Percentiles rank a stretch among this genome's conserved stretches.
Evolutionary conservation across 30 jellyfish, hydroid and myxozoan genomes (phyloP).

Genomic region (Sanderia malayensis): DNA sequence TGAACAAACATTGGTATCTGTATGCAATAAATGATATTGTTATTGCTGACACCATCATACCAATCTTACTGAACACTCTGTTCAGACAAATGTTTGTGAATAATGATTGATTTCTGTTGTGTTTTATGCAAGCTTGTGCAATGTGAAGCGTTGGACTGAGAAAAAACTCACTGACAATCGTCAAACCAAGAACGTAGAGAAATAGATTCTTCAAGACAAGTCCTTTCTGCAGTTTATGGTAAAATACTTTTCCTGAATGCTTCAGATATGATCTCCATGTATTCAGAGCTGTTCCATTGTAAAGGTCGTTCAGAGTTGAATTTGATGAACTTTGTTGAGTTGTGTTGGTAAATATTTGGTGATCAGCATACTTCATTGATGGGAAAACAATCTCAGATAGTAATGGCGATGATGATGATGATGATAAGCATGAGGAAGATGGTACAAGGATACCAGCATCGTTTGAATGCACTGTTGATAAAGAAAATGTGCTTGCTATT

Average conservation of each 20-base stretch:
- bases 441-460: slow-evolving; percentile 60
- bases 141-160: slow-evolving; percentile 52
- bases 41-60: slow-evolving; percentile 55
- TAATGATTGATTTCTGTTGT: slow-evolving; percentile 30
- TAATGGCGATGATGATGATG: no score
- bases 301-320: no score
- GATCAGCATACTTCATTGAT: no score
- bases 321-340: no score
- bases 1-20: slow-evolving; percentile 37
- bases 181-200: slow-evolving; percentile 31
- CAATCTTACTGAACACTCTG: slow-evolving; percentile 55
- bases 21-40: slow-evolving; percentile 60
- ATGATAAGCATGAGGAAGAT: no score
- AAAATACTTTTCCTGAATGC: slow-evolving; percentile 15
- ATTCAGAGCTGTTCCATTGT: no score
- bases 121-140: slow-evolving; percentile 48
- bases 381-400: no score
- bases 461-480: slow-evolving; percentile 41
- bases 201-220: slow-evolving; percentile 43
- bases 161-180: slow-evolving; percentile 53
- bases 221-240: slow-evolving; percentile 52
- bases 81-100: slow-evolving; percentile 42
- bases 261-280: slow-evolving; percentile 45
- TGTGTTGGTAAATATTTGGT: no score
- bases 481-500: slow-evolving; percentile 48